phyloP scores from a whole-genome alignment of 2,888 invertebrate genomes.

The Brassicogethes aeneus region DNA sequence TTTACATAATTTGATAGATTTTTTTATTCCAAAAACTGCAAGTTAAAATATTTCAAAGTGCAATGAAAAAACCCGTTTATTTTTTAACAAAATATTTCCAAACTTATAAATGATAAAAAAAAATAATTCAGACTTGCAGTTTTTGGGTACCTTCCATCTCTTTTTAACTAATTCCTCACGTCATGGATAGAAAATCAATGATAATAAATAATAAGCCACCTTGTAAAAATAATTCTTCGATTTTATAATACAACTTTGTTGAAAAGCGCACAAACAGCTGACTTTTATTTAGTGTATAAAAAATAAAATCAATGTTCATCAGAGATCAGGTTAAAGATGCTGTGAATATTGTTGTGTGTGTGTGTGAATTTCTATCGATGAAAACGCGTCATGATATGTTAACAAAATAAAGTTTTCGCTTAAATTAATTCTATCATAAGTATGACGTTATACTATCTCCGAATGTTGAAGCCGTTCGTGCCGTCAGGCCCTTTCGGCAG shows the following conservation, averaged over 20 bases:
- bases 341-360: neutral
- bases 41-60: too few relatives aligned
- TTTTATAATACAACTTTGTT: neutral
- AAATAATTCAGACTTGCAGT: neutral
- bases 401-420: neutral
- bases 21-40: too few relatives aligned
- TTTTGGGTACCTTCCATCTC: neutral
- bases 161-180: neutral
- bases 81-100: too few relatives aligned
- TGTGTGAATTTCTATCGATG: neutral
- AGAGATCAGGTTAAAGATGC: too few relatives aligned
- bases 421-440: neutral
- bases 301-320: too few relatives aligned
- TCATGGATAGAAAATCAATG: neutral
- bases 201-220: neutral
- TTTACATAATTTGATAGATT: too few relatives aligned
- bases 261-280: neutral
- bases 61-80: too few relatives aligned
- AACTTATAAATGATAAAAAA: too few relatives aligned
- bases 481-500: constrained; percentile 75
- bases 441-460: constrained; percentile 49
- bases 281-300: neutral
- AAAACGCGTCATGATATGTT: neutral
- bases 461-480: constrained; percentile 57
- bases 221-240: too few relatives aligned